phyloP scores from a whole-genome alignment of 2,797 vertebrate species.

The Fratercula arctica region DNA sequence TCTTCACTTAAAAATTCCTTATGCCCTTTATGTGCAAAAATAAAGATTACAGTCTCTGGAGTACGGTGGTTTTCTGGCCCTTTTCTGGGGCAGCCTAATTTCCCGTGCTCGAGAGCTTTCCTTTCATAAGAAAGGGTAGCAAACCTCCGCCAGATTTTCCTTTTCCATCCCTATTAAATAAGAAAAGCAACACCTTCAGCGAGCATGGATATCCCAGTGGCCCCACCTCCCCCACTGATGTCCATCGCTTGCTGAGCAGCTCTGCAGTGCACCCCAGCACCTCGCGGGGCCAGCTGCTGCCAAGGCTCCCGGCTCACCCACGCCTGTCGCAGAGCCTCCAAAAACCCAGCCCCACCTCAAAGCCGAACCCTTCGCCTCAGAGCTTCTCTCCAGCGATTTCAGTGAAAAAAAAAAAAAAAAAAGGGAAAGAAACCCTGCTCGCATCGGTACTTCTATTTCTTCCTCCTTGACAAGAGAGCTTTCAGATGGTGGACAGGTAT shows the following conservation, averaged over 20 bases:
- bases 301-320: not conserved
- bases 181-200: not conserved
- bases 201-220: not conserved
- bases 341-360: not conserved
- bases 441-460: not conserved
- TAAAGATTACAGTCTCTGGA: slow-evolving; percentile 14
- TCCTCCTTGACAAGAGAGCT: slow-evolving; percentile 31
- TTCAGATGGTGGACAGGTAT: slow-evolving; percentile 35
- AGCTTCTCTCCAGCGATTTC: not conserved
- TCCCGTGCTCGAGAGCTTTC: not conserved
- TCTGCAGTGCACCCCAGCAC: not conserved
- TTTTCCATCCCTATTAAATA: not conserved
- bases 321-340: not conserved
- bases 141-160: not conserved
- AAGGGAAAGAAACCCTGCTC: not conserved
- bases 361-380: not conserved
- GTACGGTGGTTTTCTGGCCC: not conserved
- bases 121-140: not conserved
- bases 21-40: slow-evolving; percentile 45
- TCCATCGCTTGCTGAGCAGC: not conserved
- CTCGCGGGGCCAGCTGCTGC: not conserved
- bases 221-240: rapidly evolving
- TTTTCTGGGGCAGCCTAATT: slow-evolving; percentile 57
- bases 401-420: not conserved
- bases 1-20: not conserved